Percentiles rank a stretch among this genome's conserved stretches.
Conservation (phyloP, 1,140 invertebrate genomes). For the Drosophila arizonae region DNA sequence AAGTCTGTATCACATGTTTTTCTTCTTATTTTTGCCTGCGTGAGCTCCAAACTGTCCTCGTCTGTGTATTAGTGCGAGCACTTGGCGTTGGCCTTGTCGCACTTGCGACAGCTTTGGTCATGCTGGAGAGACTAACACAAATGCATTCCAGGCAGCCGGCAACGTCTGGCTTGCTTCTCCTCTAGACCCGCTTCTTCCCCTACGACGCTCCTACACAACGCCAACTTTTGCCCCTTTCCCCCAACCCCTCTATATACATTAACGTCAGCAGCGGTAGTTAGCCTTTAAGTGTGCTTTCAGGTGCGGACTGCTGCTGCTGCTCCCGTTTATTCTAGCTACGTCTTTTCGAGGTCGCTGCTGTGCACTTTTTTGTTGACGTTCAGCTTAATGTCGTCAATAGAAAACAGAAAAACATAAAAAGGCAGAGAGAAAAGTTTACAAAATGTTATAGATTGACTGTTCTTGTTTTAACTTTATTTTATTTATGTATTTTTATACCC, state of each 20-base stretch:
- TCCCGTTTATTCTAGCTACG: conserved; percentile 61
- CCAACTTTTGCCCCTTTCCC: conserved; percentile 23
- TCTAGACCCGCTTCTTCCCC: conserved; percentile 3
- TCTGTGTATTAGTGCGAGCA: conserved; percentile 54
- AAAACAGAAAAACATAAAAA: conserved; percentile 23
- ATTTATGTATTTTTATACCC: conserved; percentile 27
- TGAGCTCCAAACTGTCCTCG: conserved; percentile 32
- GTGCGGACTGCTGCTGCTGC: conserved; percentile 45
- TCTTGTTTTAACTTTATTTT: too few relatives aligned
- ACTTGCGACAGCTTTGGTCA: conserved; percentile 62
- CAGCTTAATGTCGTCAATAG: conserved; percentile 71
- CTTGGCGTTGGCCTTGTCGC: conserved; percentile 81
- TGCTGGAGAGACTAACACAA: conserved; percentile 67
- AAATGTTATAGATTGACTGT: conserved; percentile 26
- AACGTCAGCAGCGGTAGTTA: conserved; percentile 54
- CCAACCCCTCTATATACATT: conserved; percentile 45
- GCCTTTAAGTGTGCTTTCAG: conserved; percentile 76
- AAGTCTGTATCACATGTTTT: conserved; percentile 82
- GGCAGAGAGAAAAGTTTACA: conserved; percentile 3
- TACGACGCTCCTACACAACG: conserved; percentile 34
- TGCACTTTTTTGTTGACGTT: conserved; percentile 50
- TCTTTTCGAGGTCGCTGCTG: conserved; percentile 70
- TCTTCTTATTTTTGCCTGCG: conserved; percentile 79
- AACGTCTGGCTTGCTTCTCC: conserved; percentile 61
- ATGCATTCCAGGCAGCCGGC: conserved; percentile 59